Evolutionary conservation across 2,113 vertebrate genomes (phyloP).

Genomic region (Ammospiza nelsoni): DNA sequence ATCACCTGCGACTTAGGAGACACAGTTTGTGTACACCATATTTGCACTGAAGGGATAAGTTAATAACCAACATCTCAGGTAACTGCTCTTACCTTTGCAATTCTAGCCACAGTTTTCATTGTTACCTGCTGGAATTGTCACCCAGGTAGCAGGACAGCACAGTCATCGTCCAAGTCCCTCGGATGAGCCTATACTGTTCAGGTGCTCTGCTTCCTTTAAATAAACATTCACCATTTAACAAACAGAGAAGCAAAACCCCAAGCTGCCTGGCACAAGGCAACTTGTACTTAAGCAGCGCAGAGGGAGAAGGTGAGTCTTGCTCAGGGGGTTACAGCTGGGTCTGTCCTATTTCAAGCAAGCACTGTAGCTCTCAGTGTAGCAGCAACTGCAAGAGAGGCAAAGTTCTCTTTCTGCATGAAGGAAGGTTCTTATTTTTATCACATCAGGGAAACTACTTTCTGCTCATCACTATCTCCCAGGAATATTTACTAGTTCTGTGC

Average conservation of each 20-base stretch:
- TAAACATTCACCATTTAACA: not conserved
- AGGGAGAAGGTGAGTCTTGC: not conserved
- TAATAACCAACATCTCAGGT: not conserved
- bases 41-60: not conserved
- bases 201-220: not conserved
- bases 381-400: not conserved
- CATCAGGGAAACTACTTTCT: not conserved
- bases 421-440: not conserved
- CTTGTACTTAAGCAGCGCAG: not conserved
- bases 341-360: not conserved
- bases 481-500: not conserved
- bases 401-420: not conserved
- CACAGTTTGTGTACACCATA: rapidly evolving
- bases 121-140: not conserved
- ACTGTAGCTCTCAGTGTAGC: not conserved
- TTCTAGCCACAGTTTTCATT: not conserved
- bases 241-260: not conserved
- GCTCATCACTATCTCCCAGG: not conserved
- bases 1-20: not conserved
- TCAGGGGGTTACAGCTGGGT: not conserved
- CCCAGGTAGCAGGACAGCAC: not conserved
- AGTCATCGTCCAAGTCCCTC: not conserved
- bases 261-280: not conserved
- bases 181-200: not conserved
- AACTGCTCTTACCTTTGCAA: not conserved